Evolutionary conservation across 2,113 vertebrate species (phyloP).

Genomic region (Pycnonotus jocosus): DNA sequence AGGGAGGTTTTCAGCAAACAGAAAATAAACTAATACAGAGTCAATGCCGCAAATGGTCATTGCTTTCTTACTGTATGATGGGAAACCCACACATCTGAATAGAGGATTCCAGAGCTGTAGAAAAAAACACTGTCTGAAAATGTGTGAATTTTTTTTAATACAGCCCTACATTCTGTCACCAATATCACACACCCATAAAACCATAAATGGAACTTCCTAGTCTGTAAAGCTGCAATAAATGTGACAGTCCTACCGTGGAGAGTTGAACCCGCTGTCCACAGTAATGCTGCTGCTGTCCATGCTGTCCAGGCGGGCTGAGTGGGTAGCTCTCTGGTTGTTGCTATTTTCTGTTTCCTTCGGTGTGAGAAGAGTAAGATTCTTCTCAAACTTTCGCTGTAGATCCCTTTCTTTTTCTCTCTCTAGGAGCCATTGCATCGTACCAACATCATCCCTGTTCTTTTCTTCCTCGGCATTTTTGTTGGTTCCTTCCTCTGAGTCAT

Average conservation of each 20-base stretch:
- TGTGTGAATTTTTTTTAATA: not conserved
- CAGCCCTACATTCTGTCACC: not conserved
- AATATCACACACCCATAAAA: not conserved
- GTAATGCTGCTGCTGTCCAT: constrained; percentile 99
- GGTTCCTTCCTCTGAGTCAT: constrained; percentile 88
- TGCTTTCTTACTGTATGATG: not conserved
- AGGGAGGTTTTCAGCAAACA: not conserved
- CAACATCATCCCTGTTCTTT: constrained; percentile 83
- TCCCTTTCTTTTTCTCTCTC: constrained; percentile 94
- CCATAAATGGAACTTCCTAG: not conserved
- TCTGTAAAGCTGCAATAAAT: constrained; percentile 43
- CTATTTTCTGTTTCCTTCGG: constrained; percentile 88
- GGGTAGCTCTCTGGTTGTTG: constrained; percentile 91
- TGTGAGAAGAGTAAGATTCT: constrained; percentile 92
- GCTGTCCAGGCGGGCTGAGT: constrained; percentile 94
- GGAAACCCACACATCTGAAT: constrained; percentile 38
- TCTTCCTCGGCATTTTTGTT: constrained; percentile 79
- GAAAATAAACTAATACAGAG: not conserved
- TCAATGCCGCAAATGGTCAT: not conserved
- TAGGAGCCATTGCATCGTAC: constrained; percentile 96
- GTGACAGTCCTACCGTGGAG: constrained; percentile 88
- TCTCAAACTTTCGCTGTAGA: constrained; percentile 95
- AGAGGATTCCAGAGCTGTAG: constrained; percentile 56
- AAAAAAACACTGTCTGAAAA: constrained; percentile 60
- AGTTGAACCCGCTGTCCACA: constrained; percentile 99